phyloP scores from a whole-genome alignment of 2,888 invertebrate species.

The Harpalus rufipes region DNA sequence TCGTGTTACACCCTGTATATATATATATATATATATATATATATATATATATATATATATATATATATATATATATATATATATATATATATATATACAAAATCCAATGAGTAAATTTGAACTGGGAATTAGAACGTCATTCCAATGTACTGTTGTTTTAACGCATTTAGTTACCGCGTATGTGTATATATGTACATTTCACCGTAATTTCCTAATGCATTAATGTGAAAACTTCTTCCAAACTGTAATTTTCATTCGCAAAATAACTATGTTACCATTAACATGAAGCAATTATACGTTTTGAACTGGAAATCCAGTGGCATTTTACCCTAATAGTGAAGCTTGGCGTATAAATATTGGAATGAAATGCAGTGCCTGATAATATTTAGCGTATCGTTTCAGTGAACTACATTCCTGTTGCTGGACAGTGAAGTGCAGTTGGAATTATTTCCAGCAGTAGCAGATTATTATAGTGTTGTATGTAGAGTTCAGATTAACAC shows the following conservation, averaged over 20 bases:
- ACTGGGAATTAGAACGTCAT: too few species aligned
- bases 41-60: too few species aligned
- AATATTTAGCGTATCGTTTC: constrained; percentile 13
- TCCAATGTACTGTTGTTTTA: too few species aligned
- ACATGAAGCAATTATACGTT: not conserved
- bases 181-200: not conserved
- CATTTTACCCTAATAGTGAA: not conserved
- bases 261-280: not conserved
- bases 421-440: not conserved
- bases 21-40: too few species aligned
- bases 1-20: too few species aligned
- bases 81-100: too few species aligned
- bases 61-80: too few species aligned
- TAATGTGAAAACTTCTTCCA: not conserved
- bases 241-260: not conserved
- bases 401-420: too few species aligned
- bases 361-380: constrained; percentile 5
- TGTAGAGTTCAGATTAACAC: not conserved
- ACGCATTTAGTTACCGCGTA: not conserved
- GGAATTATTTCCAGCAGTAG: not conserved
- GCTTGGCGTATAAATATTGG: not conserved
- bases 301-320: not conserved
- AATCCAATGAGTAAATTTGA: too few species aligned
- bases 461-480: too few species aligned
- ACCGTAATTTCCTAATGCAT: not conserved